These are phyloP conservation scores for Polypterus senegalus DNA, from an alignment of 2,113 vertebrate species.

Conservation along the genomic window DNA sequence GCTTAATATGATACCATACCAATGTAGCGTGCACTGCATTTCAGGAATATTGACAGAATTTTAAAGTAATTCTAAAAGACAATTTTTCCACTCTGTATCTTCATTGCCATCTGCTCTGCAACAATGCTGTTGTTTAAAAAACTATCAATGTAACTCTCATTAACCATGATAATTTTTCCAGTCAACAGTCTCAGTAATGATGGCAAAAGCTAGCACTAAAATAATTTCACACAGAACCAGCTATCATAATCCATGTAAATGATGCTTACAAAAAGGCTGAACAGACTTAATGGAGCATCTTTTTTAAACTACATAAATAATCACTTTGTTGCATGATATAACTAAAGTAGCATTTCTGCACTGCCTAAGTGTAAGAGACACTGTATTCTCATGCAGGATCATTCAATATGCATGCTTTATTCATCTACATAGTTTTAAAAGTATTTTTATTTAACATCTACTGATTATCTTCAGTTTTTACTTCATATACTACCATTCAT, in stretches of 20 bases:
- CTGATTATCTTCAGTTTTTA: too few relatives aligned
- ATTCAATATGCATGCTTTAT: too few relatives aligned
- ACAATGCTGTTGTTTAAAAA: constrained; percentile 13
- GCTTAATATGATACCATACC: constrained; percentile 60
- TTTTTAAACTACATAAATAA: background rate
- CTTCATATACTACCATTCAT: too few relatives aligned
- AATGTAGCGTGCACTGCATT: constrained; percentile 39
- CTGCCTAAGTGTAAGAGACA: too few relatives aligned
- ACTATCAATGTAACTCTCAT: constrained; percentile 4
- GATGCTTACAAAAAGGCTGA: background rate
- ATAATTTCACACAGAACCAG: constrained; percentile 2
- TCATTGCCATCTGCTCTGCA: constrained; percentile 37
- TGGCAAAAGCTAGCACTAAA: constrained; percentile 2
- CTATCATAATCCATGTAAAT: constrained; percentile 4
- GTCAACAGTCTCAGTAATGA: background rate
- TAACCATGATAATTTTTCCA: background rate
- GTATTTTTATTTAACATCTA: too few relatives aligned
- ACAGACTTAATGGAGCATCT: constrained; percentile 1
- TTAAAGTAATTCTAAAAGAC: constrained; percentile 47
- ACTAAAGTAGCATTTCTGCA: too few relatives aligned
- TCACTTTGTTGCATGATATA: too few relatives aligned
- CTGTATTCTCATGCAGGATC: too few relatives aligned
- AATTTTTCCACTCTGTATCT: constrained; percentile 28
- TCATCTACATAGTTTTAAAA: too few relatives aligned
- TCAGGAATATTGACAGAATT: constrained; percentile 57